Conservation (phyloP, 2,888 invertebrate species). For the Eupeodes luniger region DNA sequence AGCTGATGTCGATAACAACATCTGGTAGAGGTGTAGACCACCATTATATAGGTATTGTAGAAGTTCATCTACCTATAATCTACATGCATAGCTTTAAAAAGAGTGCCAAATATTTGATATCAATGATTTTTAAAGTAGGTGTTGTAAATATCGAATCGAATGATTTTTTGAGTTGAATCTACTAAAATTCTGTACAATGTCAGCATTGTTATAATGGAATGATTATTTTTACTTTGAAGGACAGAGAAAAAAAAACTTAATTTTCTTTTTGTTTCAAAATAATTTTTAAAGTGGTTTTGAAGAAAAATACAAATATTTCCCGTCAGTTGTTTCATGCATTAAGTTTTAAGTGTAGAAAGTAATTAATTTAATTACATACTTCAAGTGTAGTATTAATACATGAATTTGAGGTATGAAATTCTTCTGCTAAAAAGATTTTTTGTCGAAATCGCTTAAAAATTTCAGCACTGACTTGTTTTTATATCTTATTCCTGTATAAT, state of each 20-base stretch:
- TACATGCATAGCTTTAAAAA: not conserved
- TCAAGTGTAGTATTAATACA: too few relatives aligned
- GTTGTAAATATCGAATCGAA: not conserved
- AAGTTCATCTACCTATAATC: not conserved
- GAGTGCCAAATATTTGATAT: conserved; percentile 7
- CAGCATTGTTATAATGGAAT: not conserved
- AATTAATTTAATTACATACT: too few relatives aligned
- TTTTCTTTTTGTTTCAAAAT: too few relatives aligned
- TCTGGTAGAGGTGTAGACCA: not conserved
- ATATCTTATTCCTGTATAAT: too few relatives aligned
- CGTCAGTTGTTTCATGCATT: too few relatives aligned
- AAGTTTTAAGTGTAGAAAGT: too few relatives aligned
- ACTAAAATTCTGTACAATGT: not conserved
- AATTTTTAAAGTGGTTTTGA: too few relatives aligned
- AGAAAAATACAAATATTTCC: too few relatives aligned
- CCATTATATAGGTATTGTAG: not conserved
- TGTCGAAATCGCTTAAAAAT: too few relatives aligned
- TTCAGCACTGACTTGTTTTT: too few relatives aligned
- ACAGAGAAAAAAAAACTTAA: not conserved
- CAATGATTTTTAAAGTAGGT: not conserved
- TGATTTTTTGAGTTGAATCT: not conserved
- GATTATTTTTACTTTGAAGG: not conserved
- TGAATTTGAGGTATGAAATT: too few relatives aligned
- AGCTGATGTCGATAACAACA: not conserved
- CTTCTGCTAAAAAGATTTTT: too few relatives aligned